Percentiles rank a stretch among this genome's conserved stretches.
Conservation (phyloP, 1,140 invertebrate genomes). For the Eupristina koningsbergeri region DNA sequence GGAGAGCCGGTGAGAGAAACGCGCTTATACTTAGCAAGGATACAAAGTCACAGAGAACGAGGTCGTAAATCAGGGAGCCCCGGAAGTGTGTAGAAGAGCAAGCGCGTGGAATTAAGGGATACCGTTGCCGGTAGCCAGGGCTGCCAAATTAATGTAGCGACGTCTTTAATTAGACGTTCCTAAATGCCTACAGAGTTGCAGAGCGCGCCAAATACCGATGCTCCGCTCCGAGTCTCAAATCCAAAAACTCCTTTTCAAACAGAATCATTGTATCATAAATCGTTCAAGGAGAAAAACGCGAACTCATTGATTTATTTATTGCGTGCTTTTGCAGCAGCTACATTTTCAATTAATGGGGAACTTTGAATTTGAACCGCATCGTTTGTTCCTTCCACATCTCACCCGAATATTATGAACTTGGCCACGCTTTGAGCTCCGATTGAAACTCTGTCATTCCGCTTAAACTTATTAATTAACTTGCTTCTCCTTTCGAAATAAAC, state of each 20-base stretch:
- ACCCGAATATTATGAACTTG: neutral
- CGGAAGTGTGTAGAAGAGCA: conserved; percentile 54
- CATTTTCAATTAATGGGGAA: neutral
- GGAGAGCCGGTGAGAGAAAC: neutral
- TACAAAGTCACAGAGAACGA: conserved; percentile 51
- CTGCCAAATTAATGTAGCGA: conserved; percentile 55
- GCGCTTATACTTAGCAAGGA: conserved; percentile 17
- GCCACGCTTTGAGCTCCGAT: neutral
- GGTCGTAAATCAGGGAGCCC: conserved; percentile 61
- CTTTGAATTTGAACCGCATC: neutral
- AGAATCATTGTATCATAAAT: conserved; percentile 10
- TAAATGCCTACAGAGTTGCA: conserved; percentile 31
- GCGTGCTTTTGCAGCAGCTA: neutral
- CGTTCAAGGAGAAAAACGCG: neutral
- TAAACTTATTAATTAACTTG: neutral
- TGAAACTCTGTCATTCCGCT: neutral
- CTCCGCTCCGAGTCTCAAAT: no score
- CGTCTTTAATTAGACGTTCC: conserved; percentile 62
- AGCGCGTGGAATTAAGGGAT: conserved; percentile 60
- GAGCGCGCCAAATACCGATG: conserved; percentile 18
- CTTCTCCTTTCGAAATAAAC: neutral
- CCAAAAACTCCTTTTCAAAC: neutral
- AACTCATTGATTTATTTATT: neutral
- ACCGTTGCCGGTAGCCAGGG: conserved; percentile 44
- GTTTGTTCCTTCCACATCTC: neutral